Evolutionary conservation across 2,797 vertebrate genomes (phyloP).

Genomic region (Neosalanx taihuensis): DNA sequence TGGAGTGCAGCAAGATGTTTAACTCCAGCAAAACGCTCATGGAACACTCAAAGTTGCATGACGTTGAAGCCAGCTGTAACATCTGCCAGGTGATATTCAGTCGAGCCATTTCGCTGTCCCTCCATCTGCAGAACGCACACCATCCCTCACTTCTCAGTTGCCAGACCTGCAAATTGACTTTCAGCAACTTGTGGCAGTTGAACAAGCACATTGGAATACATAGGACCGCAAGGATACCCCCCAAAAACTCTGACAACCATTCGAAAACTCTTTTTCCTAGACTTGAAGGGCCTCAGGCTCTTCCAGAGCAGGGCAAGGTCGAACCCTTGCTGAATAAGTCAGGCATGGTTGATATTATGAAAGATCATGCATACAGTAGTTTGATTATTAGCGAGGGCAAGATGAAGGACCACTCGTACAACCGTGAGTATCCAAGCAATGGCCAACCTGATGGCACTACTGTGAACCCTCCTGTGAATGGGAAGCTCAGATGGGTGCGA

Average conservation of each 20-base stretch:
- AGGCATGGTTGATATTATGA: background rate
- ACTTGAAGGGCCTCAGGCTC: background rate
- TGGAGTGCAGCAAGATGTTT: constrained; percentile 62
- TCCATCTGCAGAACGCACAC: constrained; percentile 61
- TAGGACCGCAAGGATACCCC: background rate
- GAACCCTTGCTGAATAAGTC: background rate
- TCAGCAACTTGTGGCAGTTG: constrained; percentile 56
- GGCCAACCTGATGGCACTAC: background rate
- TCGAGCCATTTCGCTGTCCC: constrained; percentile 50
- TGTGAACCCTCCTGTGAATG: background rate
- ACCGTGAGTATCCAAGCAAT: background rate
- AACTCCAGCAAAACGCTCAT: constrained; percentile 38
- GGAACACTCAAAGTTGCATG: constrained; percentile 53
- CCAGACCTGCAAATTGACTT: constrained; percentile 40
- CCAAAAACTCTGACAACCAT: constrained; percentile 7
- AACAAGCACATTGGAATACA: constrained; percentile 56
- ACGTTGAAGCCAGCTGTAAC: constrained; percentile 51
- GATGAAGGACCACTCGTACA: background rate
- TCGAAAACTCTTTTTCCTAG: background rate
- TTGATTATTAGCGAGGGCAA: background rate
- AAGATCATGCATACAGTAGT: background rate
- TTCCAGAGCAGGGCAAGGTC: too few relatives aligned
- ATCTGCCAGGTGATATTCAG: constrained; percentile 59
- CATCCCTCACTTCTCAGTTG: constrained; percentile 39
- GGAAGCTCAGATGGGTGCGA: background rate